Conservation (phyloP, 2,113 vertebrate genomes). For the Theristicus caerulescens region DNA sequence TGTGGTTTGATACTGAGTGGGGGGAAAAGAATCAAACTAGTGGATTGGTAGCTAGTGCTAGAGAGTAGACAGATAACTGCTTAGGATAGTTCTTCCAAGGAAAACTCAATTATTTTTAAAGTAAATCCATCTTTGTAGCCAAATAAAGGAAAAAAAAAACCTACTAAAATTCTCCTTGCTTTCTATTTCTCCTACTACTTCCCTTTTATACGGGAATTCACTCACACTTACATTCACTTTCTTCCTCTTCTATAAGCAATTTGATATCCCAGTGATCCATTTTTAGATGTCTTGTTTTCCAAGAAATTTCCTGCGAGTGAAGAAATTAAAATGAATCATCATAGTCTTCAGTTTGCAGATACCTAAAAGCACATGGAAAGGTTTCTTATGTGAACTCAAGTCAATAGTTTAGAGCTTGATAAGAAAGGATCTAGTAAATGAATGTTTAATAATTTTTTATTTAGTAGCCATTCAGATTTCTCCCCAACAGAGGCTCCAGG, state of each 20-base stretch:
- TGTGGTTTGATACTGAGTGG: not conserved
- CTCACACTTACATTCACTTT: not conserved
- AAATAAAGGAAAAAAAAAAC: not conserved
- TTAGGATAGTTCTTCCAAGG: not conserved
- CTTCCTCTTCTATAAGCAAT: not conserved
- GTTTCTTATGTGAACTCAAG: not conserved
- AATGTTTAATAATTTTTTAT: not conserved
- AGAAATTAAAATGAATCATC: not conserved
- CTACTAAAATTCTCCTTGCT: not conserved
- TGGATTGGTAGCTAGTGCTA: not conserved
- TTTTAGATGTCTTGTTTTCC: not conserved
- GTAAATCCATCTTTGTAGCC: not conserved
- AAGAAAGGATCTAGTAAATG: not conserved
- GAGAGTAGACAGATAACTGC: not conserved
- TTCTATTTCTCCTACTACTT: not conserved
- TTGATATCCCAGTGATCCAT: not conserved
- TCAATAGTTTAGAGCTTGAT: not conserved
- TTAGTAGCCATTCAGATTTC: not conserved
- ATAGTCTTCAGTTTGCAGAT: not conserved
- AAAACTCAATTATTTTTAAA: not conserved
- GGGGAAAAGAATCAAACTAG: not conserved
- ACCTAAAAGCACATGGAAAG: not conserved
- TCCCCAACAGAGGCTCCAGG: not conserved
- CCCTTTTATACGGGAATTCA: not conserved
- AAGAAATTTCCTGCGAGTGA: not conserved